phyloP scores from a whole-genome alignment of 2,888 invertebrate species.

The Idaea biselata region DNA sequence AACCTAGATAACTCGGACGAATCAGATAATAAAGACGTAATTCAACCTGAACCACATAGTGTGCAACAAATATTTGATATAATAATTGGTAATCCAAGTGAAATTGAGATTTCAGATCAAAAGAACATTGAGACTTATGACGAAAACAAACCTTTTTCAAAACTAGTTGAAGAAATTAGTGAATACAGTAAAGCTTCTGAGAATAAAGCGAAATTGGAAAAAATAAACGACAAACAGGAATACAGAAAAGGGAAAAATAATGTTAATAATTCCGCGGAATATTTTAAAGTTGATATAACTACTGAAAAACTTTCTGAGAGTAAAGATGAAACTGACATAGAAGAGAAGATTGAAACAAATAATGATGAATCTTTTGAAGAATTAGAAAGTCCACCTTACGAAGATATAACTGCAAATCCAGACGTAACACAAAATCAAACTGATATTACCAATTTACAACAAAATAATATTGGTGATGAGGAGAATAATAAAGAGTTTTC shows the following conservation, averaged over 20 bases:
- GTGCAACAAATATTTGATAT: not conserved
- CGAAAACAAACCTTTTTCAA: constrained; percentile 42
- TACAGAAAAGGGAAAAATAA: not conserved
- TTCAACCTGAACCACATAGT: not conserved
- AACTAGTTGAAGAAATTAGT: constrained; percentile 40
- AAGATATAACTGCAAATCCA: constrained; percentile 4
- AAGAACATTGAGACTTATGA: constrained; percentile 28
- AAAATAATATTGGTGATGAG: not conserved
- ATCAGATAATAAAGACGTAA: not conserved
- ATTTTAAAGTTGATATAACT: constrained; percentile 11
- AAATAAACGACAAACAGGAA: not conserved
- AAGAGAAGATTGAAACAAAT: not conserved
- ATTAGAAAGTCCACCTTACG: not conserved
- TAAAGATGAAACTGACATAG: not conserved
- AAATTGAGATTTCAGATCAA: constrained; percentile 15
- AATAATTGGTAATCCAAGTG: constrained; percentile 4
- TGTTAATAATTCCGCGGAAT: not conserved
- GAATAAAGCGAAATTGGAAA: constrained; percentile 26
- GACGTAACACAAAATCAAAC: constrained; percentile 2
- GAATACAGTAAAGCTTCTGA: constrained; percentile 39
- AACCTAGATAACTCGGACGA: constrained; percentile 8
- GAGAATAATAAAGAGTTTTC: not conserved
- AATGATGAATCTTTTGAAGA: not conserved
- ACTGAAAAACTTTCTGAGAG: not conserved
- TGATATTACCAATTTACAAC: not conserved